phyloP scores from a whole-genome alignment of 1,140 invertebrate genomes.

The Drosophila lacertosa region DNA sequence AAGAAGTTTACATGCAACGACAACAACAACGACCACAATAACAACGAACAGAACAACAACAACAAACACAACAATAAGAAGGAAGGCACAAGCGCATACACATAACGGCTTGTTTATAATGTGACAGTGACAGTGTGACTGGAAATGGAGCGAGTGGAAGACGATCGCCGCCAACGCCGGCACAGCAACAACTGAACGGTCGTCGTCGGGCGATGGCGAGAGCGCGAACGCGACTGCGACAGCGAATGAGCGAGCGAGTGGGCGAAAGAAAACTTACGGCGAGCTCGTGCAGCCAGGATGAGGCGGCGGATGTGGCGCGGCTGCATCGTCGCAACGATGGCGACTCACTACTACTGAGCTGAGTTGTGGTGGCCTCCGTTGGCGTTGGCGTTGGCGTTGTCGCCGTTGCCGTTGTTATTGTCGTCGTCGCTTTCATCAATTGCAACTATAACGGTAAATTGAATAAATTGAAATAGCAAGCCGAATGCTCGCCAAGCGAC shows the following conservation, averaged over 20 bases:
- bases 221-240: slow-evolving; percentile 3
- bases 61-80: slow-evolving; percentile 13
- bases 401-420: neutral
- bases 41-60: slow-evolving; percentile 16
- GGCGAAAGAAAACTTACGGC: slow-evolving; percentile 49
- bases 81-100: slow-evolving; percentile 31
- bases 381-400: slow-evolving; percentile 4
- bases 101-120: slow-evolving; percentile 48
- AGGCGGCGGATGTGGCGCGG: slow-evolving; percentile 54
- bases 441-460: slow-evolving; percentile 79
- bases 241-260: slow-evolving; percentile 5
- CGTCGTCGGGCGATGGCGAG: slow-evolving; percentile 9
- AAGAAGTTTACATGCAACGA: slow-evolving; percentile 44
- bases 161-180: slow-evolving; percentile 34
- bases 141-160: slow-evolving; percentile 15
- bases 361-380: neutral
- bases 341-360: slow-evolving; percentile 17
- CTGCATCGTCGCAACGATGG: slow-evolving; percentile 41
- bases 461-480: slow-evolving; percentile 67
- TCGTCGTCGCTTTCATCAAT: slow-evolving; percentile 56
- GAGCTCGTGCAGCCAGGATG: slow-evolving; percentile 69
- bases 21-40: slow-evolving; percentile 18
- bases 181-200: slow-evolving; percentile 48
- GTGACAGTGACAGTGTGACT: slow-evolving; percentile 30
- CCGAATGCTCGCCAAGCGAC: slow-evolving; percentile 11